phyloP scores from a whole-genome alignment of 2,113 vertebrate genomes.

The Ciconia boyciana region DNA sequence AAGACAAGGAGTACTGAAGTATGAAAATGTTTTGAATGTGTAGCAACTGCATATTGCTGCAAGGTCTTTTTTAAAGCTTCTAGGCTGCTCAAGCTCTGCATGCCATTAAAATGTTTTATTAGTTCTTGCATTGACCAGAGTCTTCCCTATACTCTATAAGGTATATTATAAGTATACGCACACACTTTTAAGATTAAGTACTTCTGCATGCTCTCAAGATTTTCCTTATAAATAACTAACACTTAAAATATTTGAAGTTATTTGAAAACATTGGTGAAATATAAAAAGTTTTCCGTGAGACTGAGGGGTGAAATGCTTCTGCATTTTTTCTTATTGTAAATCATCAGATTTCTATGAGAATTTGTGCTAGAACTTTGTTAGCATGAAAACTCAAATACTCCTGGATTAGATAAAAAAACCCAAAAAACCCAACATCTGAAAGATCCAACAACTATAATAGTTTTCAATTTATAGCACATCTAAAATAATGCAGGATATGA shows the following conservation, averaged over 20 bases:
- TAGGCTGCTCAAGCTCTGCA: not conserved
- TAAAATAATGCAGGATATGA: not conserved
- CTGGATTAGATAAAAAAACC: not conserved
- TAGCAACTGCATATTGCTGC: not conserved
- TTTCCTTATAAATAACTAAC: not conserved
- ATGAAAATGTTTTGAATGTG: not conserved
- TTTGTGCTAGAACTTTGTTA: not conserved
- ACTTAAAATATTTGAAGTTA: not conserved
- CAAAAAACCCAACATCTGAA: not conserved
- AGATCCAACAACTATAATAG: not conserved
- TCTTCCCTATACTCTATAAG: not conserved
- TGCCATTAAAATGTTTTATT: not conserved
- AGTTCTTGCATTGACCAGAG: not conserved
- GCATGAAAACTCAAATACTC: not conserved
- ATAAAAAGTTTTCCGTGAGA: not conserved
- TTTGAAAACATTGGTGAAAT: not conserved
- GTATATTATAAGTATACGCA: not conserved
- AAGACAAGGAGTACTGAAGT: not conserved
- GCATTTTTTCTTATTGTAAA: not conserved
- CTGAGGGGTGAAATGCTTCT: not conserved
- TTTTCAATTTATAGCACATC: not conserved
- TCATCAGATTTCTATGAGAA: not conserved
- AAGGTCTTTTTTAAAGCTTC: not conserved
- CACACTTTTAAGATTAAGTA: not conserved
- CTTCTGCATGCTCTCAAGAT: not conserved